These are phyloP conservation scores for Nymphalis io DNA, from an alignment of 1,140 invertebrate species.

Conservation along the genomic window DNA sequence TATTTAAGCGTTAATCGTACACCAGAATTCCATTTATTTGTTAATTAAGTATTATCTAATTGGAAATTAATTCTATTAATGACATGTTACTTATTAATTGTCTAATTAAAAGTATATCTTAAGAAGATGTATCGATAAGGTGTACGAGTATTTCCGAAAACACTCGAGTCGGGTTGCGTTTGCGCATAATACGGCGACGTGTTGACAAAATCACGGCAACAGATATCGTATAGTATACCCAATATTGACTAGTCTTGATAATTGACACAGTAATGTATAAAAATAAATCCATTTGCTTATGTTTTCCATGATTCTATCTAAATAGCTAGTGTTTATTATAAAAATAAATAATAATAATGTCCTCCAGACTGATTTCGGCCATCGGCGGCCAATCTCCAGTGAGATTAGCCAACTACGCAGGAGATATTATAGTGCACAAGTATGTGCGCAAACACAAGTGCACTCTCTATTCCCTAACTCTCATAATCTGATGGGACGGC, in stretches of 20 bases:
- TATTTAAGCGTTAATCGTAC: constrained; percentile 30
- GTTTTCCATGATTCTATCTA: no score
- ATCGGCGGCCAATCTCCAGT: no score
- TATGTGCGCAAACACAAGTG: no score
- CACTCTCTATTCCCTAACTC: no score
- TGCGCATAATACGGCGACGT: neutral
- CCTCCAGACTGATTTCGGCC: no score
- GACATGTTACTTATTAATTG: constrained; percentile 33
- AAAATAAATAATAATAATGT: no score
- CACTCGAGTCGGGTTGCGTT: constrained; percentile 10
- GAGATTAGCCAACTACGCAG: no score
- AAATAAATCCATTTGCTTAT: neutral
- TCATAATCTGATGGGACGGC: no score
- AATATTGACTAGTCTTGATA: constrained; percentile 11
- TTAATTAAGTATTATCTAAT: constrained; percentile 32
- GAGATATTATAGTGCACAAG: no score
- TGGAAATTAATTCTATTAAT: constrained; percentile 35
- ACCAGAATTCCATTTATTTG: constrained; percentile 31
- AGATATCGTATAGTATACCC: constrained; percentile 1
- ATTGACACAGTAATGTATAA: neutral
- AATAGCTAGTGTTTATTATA: no score
- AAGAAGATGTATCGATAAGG: constrained; percentile 4
- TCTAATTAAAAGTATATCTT: constrained; percentile 36
- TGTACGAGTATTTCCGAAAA: constrained; percentile 17
- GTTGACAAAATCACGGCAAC: constrained; percentile 12